Base-by-base conservation (phyloP, 2,888 invertebrate genomes). In the Alentia gelatinosa region DNA sequence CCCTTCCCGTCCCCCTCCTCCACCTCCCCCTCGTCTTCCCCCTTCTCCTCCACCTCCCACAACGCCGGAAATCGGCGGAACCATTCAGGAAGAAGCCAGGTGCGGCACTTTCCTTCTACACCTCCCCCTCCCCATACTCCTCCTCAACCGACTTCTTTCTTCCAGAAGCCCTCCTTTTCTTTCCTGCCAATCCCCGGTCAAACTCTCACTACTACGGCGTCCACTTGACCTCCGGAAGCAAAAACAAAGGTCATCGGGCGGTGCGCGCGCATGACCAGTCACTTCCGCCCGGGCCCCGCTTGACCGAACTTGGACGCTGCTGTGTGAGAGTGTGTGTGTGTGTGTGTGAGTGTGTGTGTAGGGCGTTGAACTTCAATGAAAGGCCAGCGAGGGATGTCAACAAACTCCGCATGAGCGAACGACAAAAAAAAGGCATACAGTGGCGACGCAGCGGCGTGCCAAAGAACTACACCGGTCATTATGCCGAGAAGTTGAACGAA, bases 181-280 rank as follows among this genome's bases (percentile, higher is more conserved):
- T 68, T 9, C 30, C 68, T 68, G 68, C 68, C 68, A 68, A 68
- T 12, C 33, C 68, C 33, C 5, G 15, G 26, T 30, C n/a, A 30
- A 30, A 68, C 68, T 26, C 30, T 26, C 30, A n/a, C 68, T 15
- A 30, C 68, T 30, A 30, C 30, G 68, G 68, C 68, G 68, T 26
- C 68, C 68, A 68, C 68, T 68, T 68, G 68, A 68, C 68, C 68
- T 30, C 12, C 68, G 30, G n/a, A 68, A 26, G 68, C 12, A 26
- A 68, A 68, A 68, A 68, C 68, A 68, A 68, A 68, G 68, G 68
- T 79, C 79, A 79, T 79, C 15, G 19, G 79, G 79, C 15, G 79
- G 37, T 79, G 35, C 37, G 35, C 79, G 39, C 79, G 19, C 37
- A 79, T 79, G 79, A 79, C 79, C n/a, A 23, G 39, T n/a, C n/a